phyloP scores from a whole-genome alignment of 1,140 invertebrate genomes.

The Zaprionus taronus region DNA sequence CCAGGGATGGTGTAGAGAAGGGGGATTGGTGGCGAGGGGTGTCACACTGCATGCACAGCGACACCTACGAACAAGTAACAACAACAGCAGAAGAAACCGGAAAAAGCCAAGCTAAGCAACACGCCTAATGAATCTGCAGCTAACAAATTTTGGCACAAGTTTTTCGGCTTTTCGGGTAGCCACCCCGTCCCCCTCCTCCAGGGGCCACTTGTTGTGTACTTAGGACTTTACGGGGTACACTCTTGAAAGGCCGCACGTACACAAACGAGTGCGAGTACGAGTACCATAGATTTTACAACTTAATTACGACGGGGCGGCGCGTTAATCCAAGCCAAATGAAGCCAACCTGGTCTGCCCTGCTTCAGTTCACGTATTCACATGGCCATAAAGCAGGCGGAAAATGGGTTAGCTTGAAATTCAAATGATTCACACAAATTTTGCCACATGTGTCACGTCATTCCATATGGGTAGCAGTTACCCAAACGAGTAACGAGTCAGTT shows the following conservation, averaged over 20 bases:
- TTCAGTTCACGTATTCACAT: conserved; percentile 49
- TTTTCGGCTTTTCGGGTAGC: background rate
- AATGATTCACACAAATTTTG: conserved; percentile 40
- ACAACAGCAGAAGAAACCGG: background rate
- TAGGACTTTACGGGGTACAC: conserved; percentile 63
- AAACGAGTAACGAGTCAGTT: conserved; percentile 20
- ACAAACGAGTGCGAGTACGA: background rate
- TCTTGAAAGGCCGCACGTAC: conserved; percentile 51
- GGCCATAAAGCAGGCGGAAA: conserved; percentile 35
- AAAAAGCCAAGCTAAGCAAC: background rate
- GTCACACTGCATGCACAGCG: conserved; percentile 47
- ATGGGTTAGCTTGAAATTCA: conserved; percentile 50
- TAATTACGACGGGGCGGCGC: conserved; percentile 58
- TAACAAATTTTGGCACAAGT: conserved; percentile 45
- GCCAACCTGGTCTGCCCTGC: conserved; percentile 18
- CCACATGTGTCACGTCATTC: conserved; percentile 26
- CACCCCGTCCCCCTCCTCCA: background rate
- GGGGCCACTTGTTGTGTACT: conserved; percentile 55
- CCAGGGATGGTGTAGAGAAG: background rate
- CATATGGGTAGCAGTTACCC: conserved; percentile 16
- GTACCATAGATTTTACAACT: conserved; percentile 70
- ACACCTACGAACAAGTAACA: conserved; percentile 38
- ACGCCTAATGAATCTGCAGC: conserved; percentile 55
- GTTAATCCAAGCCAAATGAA: conserved; percentile 69
- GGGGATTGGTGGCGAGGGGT: conserved; percentile 4